Evolutionary conservation across 2,113 vertebrate genomes (phyloP).

Genomic region (Phrynocephalus versicolor): DNA sequence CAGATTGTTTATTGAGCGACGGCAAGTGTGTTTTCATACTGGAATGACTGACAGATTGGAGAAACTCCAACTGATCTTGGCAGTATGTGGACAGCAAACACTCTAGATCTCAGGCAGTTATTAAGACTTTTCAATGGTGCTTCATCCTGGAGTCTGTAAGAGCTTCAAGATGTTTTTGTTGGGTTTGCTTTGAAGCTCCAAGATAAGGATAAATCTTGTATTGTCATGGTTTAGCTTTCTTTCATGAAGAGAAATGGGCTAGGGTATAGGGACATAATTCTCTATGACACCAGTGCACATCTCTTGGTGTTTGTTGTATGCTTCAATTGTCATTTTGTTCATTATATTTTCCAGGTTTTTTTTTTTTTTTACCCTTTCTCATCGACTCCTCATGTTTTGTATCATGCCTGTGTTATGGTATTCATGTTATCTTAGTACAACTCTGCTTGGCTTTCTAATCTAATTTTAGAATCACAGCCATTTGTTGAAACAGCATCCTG

Average conservation of each 20-base stretch:
- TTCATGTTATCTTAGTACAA: not conserved
- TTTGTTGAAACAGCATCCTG: not conserved
- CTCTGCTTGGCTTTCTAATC: not conserved
- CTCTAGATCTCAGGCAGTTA: constrained; percentile 4
- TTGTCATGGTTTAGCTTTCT: constrained; percentile 42
- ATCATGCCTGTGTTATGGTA: not conserved
- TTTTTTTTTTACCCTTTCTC: not conserved
- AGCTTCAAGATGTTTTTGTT: constrained; percentile 21
- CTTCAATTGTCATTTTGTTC: not conserved
- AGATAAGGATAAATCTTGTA: constrained; percentile 42
- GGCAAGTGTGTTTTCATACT: not conserved
- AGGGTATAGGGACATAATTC: constrained; percentile 22
- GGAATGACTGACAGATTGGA: constrained; percentile 2
- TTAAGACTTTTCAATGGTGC: constrained; percentile 8
- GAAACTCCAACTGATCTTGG: constrained; percentile 20
- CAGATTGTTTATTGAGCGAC: not conserved
- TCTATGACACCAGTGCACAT: constrained; percentile 6
- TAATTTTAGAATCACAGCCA: not conserved
- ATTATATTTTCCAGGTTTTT: not conserved
- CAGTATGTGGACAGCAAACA: constrained; percentile 14
- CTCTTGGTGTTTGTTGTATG: constrained; percentile 31
- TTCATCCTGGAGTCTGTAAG: constrained; percentile 4
- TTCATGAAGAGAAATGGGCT: constrained; percentile 24
- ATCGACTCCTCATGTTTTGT: not conserved
- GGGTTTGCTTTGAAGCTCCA: constrained; percentile 31